Evolutionary conservation across 2,888 invertebrate genomes (phyloP), one percentile per base, ranked within the genome.

Genomic region (Drosophila tripunctata): DNA sequence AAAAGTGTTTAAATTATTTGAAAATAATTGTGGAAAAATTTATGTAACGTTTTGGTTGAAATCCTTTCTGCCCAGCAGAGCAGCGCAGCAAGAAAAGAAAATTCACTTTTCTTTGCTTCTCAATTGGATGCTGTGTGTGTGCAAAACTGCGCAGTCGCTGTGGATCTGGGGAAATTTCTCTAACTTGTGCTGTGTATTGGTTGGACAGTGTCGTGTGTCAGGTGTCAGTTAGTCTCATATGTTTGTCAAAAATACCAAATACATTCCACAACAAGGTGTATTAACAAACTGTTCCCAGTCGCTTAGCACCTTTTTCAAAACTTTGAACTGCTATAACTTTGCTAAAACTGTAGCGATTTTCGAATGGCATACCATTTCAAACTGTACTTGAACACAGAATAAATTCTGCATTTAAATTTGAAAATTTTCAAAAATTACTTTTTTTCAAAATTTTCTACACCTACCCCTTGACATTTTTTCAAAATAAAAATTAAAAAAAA

Each of bases 21-120:
- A 36, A 27, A 22, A 48, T 35, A 36, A 45, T 27, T 44, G 41
- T 36, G 38, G 47, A 52, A 72, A n/a, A 74, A 45, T 79, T 79
- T 80, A 80, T 80, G 79, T 85, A 80, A 80, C 86, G 55, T 69
- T 40, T 27, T 33, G 36, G 36, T 24, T 45, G 52, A 15, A 52
- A 31, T 72, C 60, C 61, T 58, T n/a, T 68, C 63, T 68, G 68
- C 61, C 60, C 61, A 78, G 85, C 67, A 58, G 61, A 50, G 48
- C 56, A 56, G 48, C 56, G 56, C 70, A 69, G 72, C 60, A 52
- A 56, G 86, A 82, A 80, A 75, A 82, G 83, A 85, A 85, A 85
- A 69, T 68, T 73, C 60, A 10, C 30, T 41, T 63, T 54, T 38
- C 31, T 12, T 17, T 24, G n/a, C 27, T 41, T 10, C 24, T 15